phyloP scores from a whole-genome alignment of 2,888 invertebrate species.

The Ophion ventricosus region DNA sequence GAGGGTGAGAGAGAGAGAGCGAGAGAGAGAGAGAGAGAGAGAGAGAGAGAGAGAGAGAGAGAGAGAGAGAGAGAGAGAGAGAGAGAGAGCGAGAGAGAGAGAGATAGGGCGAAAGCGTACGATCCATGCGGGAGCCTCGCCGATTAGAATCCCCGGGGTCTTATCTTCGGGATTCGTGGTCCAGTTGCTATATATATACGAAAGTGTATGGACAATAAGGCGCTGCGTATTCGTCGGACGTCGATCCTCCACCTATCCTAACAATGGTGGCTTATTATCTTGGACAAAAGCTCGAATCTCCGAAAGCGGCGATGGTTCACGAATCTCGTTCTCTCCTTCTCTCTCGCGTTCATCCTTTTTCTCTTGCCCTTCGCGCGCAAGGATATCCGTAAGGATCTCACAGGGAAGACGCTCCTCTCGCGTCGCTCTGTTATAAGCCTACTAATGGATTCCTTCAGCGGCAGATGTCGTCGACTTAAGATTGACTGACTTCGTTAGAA shows the following conservation, averaged over 20 bases:
- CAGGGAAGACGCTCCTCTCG: slow-evolving; percentile 71
- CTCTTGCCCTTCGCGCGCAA: slow-evolving; percentile 1
- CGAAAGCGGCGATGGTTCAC: slow-evolving; percentile 64
- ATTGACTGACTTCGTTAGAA: slow-evolving; percentile 78
- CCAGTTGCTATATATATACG: slow-evolving; percentile 46
- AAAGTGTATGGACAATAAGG: slow-evolving; percentile 66
- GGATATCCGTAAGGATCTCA: slow-evolving; percentile 46
- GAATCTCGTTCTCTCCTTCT: slow-evolving; percentile 29
- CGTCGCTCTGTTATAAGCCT: slow-evolving; percentile 71
- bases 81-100: slow-evolving; percentile 13
- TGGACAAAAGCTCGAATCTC: slow-evolving; percentile 79
- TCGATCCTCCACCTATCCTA: slow-evolving; percentile 74
- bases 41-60: too few relatives aligned
- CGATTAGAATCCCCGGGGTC: slow-evolving; percentile 68
- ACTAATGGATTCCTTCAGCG: slow-evolving; percentile 81
- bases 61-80: neutral
- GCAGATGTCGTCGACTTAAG: slow-evolving; percentile 80
- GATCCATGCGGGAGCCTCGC: slow-evolving; percentile 58
- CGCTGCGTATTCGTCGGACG: slow-evolving; percentile 51
- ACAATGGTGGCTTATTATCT: slow-evolving; percentile 82
- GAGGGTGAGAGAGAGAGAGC: neutral
- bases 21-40: too few relatives aligned
- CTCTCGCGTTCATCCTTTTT: neutral
- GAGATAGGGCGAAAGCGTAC: slow-evolving; percentile 11
- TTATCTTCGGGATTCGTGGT: slow-evolving; percentile 67